Base-by-base conservation (phyloP, 2,888 invertebrate genomes). In the Conus canariensis region DNA sequence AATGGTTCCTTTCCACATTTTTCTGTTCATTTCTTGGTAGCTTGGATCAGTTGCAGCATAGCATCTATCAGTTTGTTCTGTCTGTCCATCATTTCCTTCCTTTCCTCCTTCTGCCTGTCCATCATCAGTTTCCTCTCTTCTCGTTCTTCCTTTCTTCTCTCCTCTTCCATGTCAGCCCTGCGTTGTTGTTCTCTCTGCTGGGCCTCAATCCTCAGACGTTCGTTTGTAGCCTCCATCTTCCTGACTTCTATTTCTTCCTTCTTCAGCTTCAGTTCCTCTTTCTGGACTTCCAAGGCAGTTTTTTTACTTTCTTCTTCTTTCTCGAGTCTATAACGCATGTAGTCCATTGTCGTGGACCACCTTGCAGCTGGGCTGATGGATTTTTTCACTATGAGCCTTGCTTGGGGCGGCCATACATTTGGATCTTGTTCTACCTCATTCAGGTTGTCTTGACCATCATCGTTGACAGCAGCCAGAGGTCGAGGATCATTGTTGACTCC, bases 211-310 rank as follows among this genome's bases (percentile, higher is more conserved):
- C 77, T 14, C 77, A 77, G 22, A 22, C 77, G 16, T 77, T 77
- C 77, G 77, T 77, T 77, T 77, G 77, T 77, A 77, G 77, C 77
- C 77, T 77, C 77, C 12, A 77, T 14, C 22, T 77, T 77, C 77
- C 77, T 77, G 19, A 77, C 77, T 22, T 22, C 77, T 77, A 77
- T 1, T 77, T 77, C 77, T 77, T 77, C 77, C 22, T 77, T 77
- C 77, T 77, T 77, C 77, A 77, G n/a, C 77, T 77, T 14, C 22
- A 77, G 14, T 64, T 64, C 60, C 9, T 77, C 77, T 77, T 77
- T 77, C 22, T 77, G 12, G 77, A 77, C 12, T 77, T 14, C 22
- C 77, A 77, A 77, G 22, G 12, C 22, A 22, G 12, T 10, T 12
- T 77, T 82, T 82, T 82, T 82, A 9, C 9, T 82, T 82, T 82